Base-by-base conservation (phyloP, 1,140 invertebrate genomes). In the Araneus ventricosus region DNA sequence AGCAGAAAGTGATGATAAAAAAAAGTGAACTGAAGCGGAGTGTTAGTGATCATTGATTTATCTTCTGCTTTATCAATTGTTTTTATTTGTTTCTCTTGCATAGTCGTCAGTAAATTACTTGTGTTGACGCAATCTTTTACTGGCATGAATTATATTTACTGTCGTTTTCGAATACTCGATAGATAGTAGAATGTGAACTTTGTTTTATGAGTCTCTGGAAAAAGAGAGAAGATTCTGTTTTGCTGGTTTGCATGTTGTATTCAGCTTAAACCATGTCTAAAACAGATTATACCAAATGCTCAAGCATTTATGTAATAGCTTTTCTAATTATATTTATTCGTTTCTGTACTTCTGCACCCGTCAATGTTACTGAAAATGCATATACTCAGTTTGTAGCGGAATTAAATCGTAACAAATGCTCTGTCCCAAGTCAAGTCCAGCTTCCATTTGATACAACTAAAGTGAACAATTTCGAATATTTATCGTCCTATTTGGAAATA, bases 401-500 rank as follows among this genome's bases (percentile, higher is more conserved):
- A 14, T 52, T 84, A 34, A 52, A 84, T 10, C 8, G 14, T 8
- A 30, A 57, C 20, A 45, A 84, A 17, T 84, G 82, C 10, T 45
- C 41, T n/a, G n/a, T 57, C 4, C 82, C 82, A 20, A 24, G 17
- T 52, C 24, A 84, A 84, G 30, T 84, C 5, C 39, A 84, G 17
- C 45, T 84, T 45, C 82, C 82, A 10, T 84, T 84, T 45, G 20
- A 84, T n/a, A 34, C 20, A 10, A 17, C 41, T 52, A 3, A 45
- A 17, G 22, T 57, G 17, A 57, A 57, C 7, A 84, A 84, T n/a
- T 45, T 27, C 41, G 45, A 84, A 52, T 52, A 57, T 41, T 30
- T 84, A 20, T 84, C 82, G 27, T 27, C 82, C 22, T 34, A 84
- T 57, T 57, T 84, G 34, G 20, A 45, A 84, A 27, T 84, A 52